These are phyloP conservation scores for Rallus crepitans DNA, from an alignment of 2,797 vertebrate species.

Conservation along the genomic window DNA sequence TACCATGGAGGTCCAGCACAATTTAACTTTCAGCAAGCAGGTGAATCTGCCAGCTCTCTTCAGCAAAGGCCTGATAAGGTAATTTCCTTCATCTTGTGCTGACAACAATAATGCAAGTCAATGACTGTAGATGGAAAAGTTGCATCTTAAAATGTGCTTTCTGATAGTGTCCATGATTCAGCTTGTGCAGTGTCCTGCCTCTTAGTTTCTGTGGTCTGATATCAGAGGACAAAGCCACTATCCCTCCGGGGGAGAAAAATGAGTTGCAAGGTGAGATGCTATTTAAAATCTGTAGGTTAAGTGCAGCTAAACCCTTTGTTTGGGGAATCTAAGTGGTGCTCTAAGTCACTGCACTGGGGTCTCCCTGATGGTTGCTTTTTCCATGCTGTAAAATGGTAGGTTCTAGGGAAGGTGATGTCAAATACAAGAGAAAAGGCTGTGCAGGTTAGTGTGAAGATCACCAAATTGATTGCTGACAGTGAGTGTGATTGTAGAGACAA, in stretches of 20 bases:
- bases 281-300: background rate
- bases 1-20: background rate
- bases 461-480: background rate
- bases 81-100: background rate
- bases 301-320: background rate
- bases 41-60: background rate
- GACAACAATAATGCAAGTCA: background rate
- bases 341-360: too few species aligned
- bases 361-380: background rate
- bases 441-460: background rate
- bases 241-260: fast-evolving
- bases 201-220: background rate
- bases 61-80: slow-evolving; percentile 7
- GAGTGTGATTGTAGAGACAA: background rate
- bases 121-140: background rate
- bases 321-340: background rate
- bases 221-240: background rate
- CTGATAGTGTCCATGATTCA: background rate
- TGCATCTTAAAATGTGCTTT: background rate
- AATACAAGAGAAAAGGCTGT: background rate
- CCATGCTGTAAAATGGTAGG: slow-evolving; percentile 55
- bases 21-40: background rate
- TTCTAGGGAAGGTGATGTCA: slow-evolving; percentile 36
- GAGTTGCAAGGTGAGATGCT: background rate
- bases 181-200: background rate